phyloP scores from a whole-genome alignment of 2,113 vertebrate genomes.

The Gambusia holbrooki region DNA sequence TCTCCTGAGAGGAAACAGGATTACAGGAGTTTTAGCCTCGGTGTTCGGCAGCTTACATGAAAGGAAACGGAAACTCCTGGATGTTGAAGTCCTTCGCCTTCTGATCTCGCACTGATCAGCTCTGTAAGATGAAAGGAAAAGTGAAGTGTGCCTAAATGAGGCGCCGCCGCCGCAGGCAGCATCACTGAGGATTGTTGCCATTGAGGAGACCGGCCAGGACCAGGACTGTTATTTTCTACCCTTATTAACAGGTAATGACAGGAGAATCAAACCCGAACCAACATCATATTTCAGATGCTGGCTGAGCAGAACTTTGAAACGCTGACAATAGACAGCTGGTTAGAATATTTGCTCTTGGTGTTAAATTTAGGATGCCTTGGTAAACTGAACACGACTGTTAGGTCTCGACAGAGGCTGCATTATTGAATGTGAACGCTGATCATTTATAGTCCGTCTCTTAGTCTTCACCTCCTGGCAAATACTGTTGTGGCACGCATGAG shows the following conservation, averaged over 20 bases:
- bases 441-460: constrained; percentile 54
- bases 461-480: constrained; percentile 51
- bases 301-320: constrained; percentile 34
- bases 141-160: constrained; percentile 24
- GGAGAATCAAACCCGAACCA: constrained; percentile 65
- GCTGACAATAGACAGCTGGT: constrained; percentile 2
- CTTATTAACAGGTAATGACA: constrained; percentile 80
- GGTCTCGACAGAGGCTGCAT: constrained; percentile 62
- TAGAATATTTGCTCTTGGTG: constrained; percentile 40
- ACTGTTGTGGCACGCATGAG: constrained; percentile 51
- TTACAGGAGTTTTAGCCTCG: constrained; percentile 33
- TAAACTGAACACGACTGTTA: constrained; percentile 73
- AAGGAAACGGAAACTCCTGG: constrained; percentile 16
- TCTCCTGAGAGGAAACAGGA: constrained; percentile 12
- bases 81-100: constrained; percentile 57
- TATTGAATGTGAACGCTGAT: constrained; percentile 69
- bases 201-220: constrained; percentile 56
- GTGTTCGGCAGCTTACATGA: constrained; percentile 45
- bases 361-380: constrained; percentile 63
- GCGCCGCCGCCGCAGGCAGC: constrained; percentile 27
- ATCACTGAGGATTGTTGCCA: constrained; percentile 52
- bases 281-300: constrained; percentile 15
- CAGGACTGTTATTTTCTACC: constrained; percentile 75
- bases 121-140: constrained; percentile 60
- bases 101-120: constrained; percentile 67